Evolutionary conservation across 2,797 vertebrate species (phyloP).

Genomic region (Chloroceryle inda): DNA sequence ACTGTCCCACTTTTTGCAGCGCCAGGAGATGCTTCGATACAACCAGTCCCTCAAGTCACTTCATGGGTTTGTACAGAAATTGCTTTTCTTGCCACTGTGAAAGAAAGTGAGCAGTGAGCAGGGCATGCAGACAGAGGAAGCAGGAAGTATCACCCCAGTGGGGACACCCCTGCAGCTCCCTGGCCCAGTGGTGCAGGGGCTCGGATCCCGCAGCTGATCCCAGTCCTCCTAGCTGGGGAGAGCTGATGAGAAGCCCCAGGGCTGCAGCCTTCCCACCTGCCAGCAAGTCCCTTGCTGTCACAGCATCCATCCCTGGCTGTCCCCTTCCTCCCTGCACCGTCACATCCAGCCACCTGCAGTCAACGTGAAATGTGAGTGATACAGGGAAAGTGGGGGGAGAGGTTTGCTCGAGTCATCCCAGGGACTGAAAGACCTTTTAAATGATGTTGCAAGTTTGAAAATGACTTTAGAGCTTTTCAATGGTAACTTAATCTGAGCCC

Average conservation of each 20-base stretch:
- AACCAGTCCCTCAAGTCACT: background rate
- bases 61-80: background rate
- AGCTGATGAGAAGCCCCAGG: background rate
- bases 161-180: background rate
- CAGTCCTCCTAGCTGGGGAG: rapidly evolving
- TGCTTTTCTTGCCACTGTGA: background rate
- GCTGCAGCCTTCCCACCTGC: background rate
- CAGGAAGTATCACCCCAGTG: background rate
- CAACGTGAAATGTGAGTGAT: slow-evolving; percentile 20
- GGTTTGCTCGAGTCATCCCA: background rate
- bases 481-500: background rate
- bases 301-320: background rate
- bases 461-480: background rate
- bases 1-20: slow-evolving; percentile 32
- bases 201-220: rapidly evolving
- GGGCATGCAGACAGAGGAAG: rapidly evolving
- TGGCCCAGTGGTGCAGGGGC: rapidly evolving
- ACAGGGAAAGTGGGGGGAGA: background rate
- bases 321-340: background rate
- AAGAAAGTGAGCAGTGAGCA: background rate
- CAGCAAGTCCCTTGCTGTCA: background rate
- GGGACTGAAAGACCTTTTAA: background rate
- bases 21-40: background rate
- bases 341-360: background rate
- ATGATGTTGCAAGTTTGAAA: background rate